Conservation (phyloP, 2,888 invertebrate genomes). For the Cynaeus angustus region DNA sequence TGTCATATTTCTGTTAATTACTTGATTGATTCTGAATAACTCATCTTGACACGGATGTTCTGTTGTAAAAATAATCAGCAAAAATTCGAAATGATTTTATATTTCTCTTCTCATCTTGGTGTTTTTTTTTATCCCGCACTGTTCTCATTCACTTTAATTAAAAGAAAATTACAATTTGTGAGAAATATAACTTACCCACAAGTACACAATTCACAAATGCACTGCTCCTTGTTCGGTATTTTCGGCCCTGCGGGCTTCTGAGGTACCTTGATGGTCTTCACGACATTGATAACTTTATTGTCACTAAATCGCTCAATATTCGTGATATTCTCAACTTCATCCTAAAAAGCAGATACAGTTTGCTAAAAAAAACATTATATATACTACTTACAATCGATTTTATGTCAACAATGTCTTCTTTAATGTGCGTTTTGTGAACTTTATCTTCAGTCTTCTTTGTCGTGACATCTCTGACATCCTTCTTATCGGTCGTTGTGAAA, state of each 20-base stretch:
- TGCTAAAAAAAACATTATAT: too few species aligned
- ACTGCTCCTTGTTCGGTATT: slow-evolving; percentile 81
- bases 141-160: too few species aligned
- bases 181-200: slow-evolving; percentile 83
- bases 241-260: slow-evolving; percentile 68
- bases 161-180: too few species aligned
- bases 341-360: slow-evolving; percentile 64
- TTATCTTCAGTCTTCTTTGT: slow-evolving; percentile 47
- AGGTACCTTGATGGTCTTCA: slow-evolving; percentile 68
- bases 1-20: too few species aligned
- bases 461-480: slow-evolving; percentile 49
- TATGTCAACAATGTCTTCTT: slow-evolving; percentile 76
- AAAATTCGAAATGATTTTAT: too few species aligned
- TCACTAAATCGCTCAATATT: slow-evolving; percentile 71
- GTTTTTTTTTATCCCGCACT: too few species aligned
- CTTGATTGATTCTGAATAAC: too few species aligned
- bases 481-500: slow-evolving; percentile 5
- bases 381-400: slow-evolving; percentile 74
- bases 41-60: too few species aligned
- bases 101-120: too few species aligned
- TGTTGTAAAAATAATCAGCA: too few species aligned
- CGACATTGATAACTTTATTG: slow-evolving; percentile 73
- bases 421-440: slow-evolving; percentile 73
- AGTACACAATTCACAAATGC: slow-evolving; percentile 92
- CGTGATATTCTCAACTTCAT: slow-evolving; percentile 69